Evolutionary conservation across 2,888 invertebrate species (phyloP).

Genomic region (Xanthia icteritia): DNA sequence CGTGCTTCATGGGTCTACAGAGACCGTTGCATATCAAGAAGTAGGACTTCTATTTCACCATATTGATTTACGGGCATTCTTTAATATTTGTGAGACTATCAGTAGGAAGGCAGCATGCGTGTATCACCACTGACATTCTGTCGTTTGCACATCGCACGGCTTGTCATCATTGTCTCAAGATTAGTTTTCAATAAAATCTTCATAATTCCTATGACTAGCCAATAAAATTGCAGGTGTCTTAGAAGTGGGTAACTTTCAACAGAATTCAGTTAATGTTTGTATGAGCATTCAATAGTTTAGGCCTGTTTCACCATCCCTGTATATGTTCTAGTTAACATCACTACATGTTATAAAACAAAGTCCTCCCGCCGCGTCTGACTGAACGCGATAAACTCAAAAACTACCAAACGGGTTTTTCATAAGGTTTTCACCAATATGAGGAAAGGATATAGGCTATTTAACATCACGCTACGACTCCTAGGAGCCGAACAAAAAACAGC

Average conservation of each 20-base stretch:
- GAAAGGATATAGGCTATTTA: too few relatives aligned
- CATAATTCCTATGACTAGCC: neutral
- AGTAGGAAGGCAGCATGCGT: slow-evolving; percentile 87
- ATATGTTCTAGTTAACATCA: neutral
- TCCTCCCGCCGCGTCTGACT: too few relatives aligned
- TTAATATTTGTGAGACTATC: slow-evolving; percentile 66
- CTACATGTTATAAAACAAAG: too few relatives aligned
- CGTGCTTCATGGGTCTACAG: too few relatives aligned
- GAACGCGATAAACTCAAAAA: too few relatives aligned
- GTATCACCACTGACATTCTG: slow-evolving; percentile 81
- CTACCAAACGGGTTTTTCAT: too few relatives aligned
- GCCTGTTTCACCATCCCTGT: neutral
- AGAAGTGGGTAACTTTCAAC: neutral
- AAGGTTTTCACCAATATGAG: too few relatives aligned
- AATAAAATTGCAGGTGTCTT: neutral
- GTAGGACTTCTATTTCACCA: neutral
- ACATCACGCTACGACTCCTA: too few relatives aligned
- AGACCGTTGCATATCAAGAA: neutral
- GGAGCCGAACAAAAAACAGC: too few relatives aligned
- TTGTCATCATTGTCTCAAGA: slow-evolving; percentile 75
- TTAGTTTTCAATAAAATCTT: neutral
- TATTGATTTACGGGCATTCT: neutral
- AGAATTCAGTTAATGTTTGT: neutral
- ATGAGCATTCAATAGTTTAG: neutral
- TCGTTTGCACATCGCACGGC: slow-evolving; percentile 81